Evolutionary conservation across 2,888 invertebrate genomes (phyloP).

Genomic region (Taenaris catops): DNA sequence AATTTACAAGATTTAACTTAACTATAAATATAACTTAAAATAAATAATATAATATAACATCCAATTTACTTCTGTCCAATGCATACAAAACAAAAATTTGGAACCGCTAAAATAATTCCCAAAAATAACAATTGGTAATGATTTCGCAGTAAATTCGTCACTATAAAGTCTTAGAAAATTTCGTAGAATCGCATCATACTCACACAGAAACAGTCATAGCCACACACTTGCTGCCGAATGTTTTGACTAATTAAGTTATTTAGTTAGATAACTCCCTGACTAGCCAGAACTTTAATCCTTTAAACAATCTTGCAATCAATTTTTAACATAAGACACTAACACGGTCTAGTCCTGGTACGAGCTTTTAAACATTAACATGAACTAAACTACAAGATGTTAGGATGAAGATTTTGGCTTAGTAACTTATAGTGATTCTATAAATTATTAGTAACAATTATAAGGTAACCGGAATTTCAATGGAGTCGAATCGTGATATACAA

Average conservation of each 20-base stretch:
- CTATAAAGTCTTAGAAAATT: constrained; percentile 23
- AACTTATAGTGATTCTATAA: constrained; percentile 25
- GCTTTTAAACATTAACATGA: constrained; percentile 11
- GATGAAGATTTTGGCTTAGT: constrained; percentile 27
- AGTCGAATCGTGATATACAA: constrained; percentile 50
- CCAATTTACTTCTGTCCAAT: constrained; percentile 51
- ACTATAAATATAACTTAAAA: constrained; percentile 46
- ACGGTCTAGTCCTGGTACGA: constrained; percentile 10
- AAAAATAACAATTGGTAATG: constrained; percentile 36
- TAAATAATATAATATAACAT: constrained; percentile 77
- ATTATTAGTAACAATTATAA: constrained; percentile 31
- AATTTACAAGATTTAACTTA: constrained; percentile 75
- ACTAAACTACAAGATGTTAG: constrained; percentile 22
- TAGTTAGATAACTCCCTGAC: constrained; percentile 22
- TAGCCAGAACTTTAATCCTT: constrained; percentile 22
- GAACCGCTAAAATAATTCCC: constrained; percentile 48
- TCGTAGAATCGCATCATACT: constrained; percentile 15
- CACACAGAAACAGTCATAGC: constrained; percentile 26
- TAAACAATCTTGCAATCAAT: constrained; percentile 8
- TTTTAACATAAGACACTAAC: constrained; percentile 3
- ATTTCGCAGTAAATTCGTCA: constrained; percentile 40
- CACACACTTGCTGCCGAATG: constrained; percentile 26
- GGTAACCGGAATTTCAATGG: constrained; percentile 43
- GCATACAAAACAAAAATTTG: constrained; percentile 63
- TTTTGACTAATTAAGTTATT: constrained; percentile 14